Percentiles rank a stretch among this genome's conserved stretches.
Conservation (phyloP, 2,888 invertebrate species). For the Halictus quadricinctus region DNA sequence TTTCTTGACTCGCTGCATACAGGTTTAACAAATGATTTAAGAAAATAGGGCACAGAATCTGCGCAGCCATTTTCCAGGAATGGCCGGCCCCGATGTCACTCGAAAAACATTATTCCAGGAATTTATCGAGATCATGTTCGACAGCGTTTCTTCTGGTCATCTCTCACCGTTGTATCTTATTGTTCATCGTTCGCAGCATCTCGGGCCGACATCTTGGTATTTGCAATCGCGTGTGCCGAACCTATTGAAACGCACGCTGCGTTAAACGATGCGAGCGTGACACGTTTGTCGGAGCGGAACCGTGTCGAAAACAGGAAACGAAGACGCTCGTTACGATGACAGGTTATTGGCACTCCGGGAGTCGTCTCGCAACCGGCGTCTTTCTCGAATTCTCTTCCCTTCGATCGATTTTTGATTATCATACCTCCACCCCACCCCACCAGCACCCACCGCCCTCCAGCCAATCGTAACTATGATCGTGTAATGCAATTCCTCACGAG, state of each 20-base stretch:
- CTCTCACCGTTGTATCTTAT: not conserved
- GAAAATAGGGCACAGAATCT: not conserved
- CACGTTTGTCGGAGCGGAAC: slow-evolving; percentile 26
- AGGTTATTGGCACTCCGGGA: slow-evolving; percentile 40
- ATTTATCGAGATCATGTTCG: not conserved
- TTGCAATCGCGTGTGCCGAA: not conserved
- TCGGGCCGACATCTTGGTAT: not conserved
- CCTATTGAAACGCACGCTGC: not conserved
- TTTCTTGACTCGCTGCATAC: not conserved
- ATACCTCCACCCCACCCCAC: not conserved
- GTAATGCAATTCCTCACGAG: slow-evolving; percentile 52
- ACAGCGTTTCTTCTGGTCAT: not conserved
- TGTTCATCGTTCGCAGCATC: not conserved
- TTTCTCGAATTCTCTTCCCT: slow-evolving; percentile 37
- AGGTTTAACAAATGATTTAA: not conserved
- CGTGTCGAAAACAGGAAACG: slow-evolving; percentile 49
- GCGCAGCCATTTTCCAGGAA: not conserved
- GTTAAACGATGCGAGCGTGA: slow-evolving; percentile 29
- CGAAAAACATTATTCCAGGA: not conserved
- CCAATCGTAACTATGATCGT: slow-evolving; percentile 24
- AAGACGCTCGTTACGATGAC: slow-evolving; percentile 42
- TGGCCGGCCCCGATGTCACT: not conserved
- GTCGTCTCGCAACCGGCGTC: slow-evolving; percentile 6
- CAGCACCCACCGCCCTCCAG: not conserved
- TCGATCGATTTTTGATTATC: slow-evolving; percentile 64